These are phyloP conservation scores for Torymus aiolomorphi DNA, from an alignment of 2,888 invertebrate genomes.

Conservation along the genomic window DNA sequence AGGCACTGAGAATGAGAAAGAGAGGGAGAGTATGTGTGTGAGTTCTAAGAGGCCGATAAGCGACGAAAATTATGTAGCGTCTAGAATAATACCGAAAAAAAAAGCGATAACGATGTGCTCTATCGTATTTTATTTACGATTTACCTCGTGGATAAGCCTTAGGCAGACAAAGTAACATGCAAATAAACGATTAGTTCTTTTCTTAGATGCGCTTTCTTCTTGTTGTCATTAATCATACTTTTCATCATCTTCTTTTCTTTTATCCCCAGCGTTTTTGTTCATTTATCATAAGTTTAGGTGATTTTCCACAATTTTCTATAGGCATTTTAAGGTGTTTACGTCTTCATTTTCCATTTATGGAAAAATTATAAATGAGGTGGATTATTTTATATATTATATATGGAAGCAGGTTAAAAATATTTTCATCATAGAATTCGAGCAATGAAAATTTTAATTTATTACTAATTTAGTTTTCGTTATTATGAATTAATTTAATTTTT, in stretches of 20 bases:
- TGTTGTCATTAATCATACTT: slow-evolving; percentile 8
- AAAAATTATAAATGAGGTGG: too few species aligned
- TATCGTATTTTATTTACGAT: slow-evolving; percentile 55
- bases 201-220: slow-evolving; percentile 46
- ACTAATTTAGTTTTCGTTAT: too few species aligned
- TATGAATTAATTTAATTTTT: too few species aligned
- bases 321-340: too few species aligned
- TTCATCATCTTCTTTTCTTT: background rate
- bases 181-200: slow-evolving; percentile 54
- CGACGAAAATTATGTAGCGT: slow-evolving; percentile 51
- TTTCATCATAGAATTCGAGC: too few species aligned
- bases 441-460: too few species aligned
- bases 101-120: slow-evolving; percentile 44
- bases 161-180: slow-evolving; percentile 50
- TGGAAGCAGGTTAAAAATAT: too few species aligned
- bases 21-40: slow-evolving; percentile 12
- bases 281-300: background rate
- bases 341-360: too few species aligned
- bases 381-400: too few species aligned
- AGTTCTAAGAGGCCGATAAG: slow-evolving; percentile 40
- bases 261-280: background rate
- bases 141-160: slow-evolving; percentile 50
- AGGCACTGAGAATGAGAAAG: slow-evolving; percentile 50
- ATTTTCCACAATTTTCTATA: too few species aligned
- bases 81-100: slow-evolving; percentile 44